Base-by-base conservation (phyloP, 2,113 vertebrate genomes). In the Seriola aureovittata region DNA sequence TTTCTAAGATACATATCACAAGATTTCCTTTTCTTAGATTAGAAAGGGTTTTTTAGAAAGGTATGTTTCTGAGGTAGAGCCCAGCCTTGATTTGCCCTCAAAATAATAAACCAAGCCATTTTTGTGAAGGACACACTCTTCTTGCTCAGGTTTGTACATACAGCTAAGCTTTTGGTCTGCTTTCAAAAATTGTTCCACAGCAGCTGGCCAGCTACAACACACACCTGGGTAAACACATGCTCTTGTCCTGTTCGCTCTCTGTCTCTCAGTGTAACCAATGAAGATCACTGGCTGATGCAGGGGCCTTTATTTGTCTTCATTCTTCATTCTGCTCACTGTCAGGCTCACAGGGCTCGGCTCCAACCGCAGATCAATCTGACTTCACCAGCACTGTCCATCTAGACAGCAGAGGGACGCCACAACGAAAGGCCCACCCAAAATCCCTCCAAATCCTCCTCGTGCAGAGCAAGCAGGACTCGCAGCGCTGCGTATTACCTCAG, bases 181-280 rank as follows among this genome's bases (percentile, higher is more conserved):
- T 94, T 88, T 86, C 84, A 94, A 88, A 88, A 94, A 90, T 89
- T 93, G 91, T 91, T 91, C 79, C 73, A 86, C 76, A 88, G 91
- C 92, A 92, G 91, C 93, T 91, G 94, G 93, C 94, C 91, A 82
- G 83, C 90, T 91, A 40, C 84, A 86, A 85, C 88, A 87, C 91
- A 93, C 95, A 95, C 94, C 95, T 95, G 94, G 92, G 84, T 95
- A 95, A 95, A 96, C 94, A 95, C 67, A 80, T 85, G 86, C 78
- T 85, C 88, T 86, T 76, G 85, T 89, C 80, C 75, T 76, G 66
- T 80, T 85, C 36, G 4, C 70, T 91, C 80, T 74, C 67, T 50
- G 48, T 80, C 70, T 92, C 85, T 75, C 81, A 79, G 76, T 58
- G 55, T 71, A 79, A 82, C 82, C 40, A 66, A 71, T 75, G 62